These are phyloP conservation scores for Eulithis prunata DNA, from an alignment of 2,888 invertebrate genomes.

Conservation along the genomic window DNA sequence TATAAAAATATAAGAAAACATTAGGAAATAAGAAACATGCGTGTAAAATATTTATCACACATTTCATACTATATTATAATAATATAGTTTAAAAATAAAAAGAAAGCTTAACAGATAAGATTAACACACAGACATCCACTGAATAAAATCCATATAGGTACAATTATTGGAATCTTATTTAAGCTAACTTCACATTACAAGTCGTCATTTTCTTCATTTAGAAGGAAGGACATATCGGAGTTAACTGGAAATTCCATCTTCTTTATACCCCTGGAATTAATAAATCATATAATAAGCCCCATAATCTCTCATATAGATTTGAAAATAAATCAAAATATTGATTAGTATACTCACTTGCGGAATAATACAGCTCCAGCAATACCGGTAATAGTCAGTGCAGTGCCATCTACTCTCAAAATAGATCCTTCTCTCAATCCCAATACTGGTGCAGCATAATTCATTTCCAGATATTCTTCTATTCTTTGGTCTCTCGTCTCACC, in stretches of 20 bases:
- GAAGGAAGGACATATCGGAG: conserved; percentile 85
- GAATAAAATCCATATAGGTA: too few relatives aligned
- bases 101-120: too few relatives aligned
- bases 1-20: neutral
- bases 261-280: conserved; percentile 77
- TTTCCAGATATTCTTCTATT: conserved; percentile 87
- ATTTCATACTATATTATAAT: too few relatives aligned
- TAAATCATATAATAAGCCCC: conserved; percentile 1
- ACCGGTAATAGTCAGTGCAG: conserved; percentile 85
- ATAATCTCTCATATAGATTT: neutral
- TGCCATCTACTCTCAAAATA: conserved; percentile 85
- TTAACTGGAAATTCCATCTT: conserved; percentile 82
- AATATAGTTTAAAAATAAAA: too few relatives aligned
- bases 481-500: conserved; percentile 92
- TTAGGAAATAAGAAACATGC: too few relatives aligned
- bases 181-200: neutral
- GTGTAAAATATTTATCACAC: too few relatives aligned
- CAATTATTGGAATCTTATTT: too few relatives aligned
- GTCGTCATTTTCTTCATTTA: conserved; percentile 24
- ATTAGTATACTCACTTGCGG: conserved; percentile 68
- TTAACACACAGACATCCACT: neutral
- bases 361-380: conserved; percentile 87
- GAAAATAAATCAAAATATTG: neutral
- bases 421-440: conserved; percentile 90
- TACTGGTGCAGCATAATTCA: conserved; percentile 84